Base-by-base conservation (phyloP, 2,888 invertebrate species). In the Melitaea athalia region DNA sequence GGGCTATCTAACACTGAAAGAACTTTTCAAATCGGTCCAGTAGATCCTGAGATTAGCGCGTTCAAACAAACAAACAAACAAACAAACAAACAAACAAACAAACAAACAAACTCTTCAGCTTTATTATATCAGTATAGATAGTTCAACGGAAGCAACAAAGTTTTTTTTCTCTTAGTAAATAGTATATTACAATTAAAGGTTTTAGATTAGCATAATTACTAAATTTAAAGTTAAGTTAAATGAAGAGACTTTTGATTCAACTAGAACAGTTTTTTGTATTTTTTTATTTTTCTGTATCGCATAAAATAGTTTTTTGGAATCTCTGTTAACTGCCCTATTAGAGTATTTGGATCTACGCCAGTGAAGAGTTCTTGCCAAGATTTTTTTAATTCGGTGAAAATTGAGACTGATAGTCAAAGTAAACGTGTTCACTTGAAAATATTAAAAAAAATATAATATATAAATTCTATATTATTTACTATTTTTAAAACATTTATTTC, bases 261-360 rank as follows among this genome's bases (percentile, higher is more conserved):
- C 47, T 62, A 52, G 67, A 38, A 68, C 59, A 63, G 62, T 62
- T 68, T 67, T 69, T 61, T 47, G 17, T 42, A 62, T 64, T 73
- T 72, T 70, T 64, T 73, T n/a, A n/a, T n/a, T 72, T 70, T 68
- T 59, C 69, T 73, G 70, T 74, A 67, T 74, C 67, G 65, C 71
- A 67, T 68, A 68, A 72, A 74, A 74, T 71, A 67, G 71, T 73
- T 75, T 74, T 57, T 69, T 66, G 72, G 72, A 71, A 71, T 72
- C 72, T 72, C 73, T 74, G 72, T 69, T 75, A 76, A 76, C 73
- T 73, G 75, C 72, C 72, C 76, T 74, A 75, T 76, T 75, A 73
- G 75, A 72, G 76, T 71, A 69, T 73, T 73, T 76, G 76, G 74
- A 75, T 74, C 75, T 70, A 70, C 77, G 77, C 68, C 76, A 79